Conservation (phyloP, 1,140 invertebrate genomes). For the Cepaea nemoralis region DNA sequence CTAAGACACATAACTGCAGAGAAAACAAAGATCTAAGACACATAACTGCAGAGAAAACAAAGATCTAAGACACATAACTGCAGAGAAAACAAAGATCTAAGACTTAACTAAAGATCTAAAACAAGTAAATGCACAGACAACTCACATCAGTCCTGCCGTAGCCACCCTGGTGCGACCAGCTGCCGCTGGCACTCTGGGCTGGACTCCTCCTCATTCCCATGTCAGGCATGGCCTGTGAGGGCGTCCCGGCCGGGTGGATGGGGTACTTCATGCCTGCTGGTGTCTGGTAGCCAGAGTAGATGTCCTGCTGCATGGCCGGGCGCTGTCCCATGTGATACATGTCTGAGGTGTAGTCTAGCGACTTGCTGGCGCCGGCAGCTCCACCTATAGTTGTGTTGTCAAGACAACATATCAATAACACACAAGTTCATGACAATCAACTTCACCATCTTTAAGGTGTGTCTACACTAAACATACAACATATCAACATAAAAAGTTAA, state of each 20-base stretch:
- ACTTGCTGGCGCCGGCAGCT: slow-evolving; percentile 52
- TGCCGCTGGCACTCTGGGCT: slow-evolving; percentile 41
- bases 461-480: too few species aligned
- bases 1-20: too few species aligned
- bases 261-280: slow-evolving; percentile 61
- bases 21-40: too few species aligned
- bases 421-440: not conserved
- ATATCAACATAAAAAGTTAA: too few species aligned
- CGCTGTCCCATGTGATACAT: slow-evolving; percentile 46
- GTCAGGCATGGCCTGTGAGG: slow-evolving; percentile 41
- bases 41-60: too few species aligned
- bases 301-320: slow-evolving; percentile 45
- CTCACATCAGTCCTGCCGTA: slow-evolving; percentile 58
- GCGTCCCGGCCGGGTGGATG: slow-evolving; percentile 48
- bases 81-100: too few species aligned
- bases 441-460: too few species aligned
- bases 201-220: slow-evolving; percentile 54
- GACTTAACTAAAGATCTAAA: too few species aligned
- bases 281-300: slow-evolving; percentile 48
- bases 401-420: too few species aligned
- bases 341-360: slow-evolving; percentile 38
- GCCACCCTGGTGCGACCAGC: slow-evolving; percentile 45
- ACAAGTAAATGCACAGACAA: too few species aligned
- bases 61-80: too few species aligned
- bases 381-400: not conserved